Evolutionary conservation across 1,140 invertebrate genomes (phyloP).

Genomic region (Tetranychus urticae): DNA sequence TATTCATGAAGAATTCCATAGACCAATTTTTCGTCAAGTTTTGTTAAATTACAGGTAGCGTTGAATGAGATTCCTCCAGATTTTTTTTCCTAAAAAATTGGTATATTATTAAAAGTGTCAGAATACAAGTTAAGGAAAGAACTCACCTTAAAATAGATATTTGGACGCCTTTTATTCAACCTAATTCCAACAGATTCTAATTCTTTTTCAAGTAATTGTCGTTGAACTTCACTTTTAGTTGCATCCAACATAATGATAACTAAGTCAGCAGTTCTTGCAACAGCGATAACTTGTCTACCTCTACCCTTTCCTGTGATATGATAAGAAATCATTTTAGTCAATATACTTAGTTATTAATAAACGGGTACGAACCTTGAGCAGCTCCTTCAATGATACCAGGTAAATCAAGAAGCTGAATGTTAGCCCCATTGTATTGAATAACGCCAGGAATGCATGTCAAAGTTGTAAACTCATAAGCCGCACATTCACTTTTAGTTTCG

Average conservation of each 20-base stretch:
- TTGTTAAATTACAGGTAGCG: conserved; percentile 73
- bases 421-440: conserved; percentile 90
- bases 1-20: conserved; percentile 96
- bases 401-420: conserved; percentile 90
- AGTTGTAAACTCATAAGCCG: conserved; percentile 97
- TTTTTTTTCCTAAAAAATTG: conserved; percentile 49
- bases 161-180: conserved; percentile 76
- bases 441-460: conserved; percentile 97
- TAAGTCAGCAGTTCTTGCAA: conserved; percentile 81
- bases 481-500: conserved; percentile 79
- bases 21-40: conserved; percentile 89
- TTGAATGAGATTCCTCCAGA: conserved; percentile 97
- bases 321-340: neutral
- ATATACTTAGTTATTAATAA: neutral
- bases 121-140: neutral
- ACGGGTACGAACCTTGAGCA: conserved; percentile 37
- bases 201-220: conserved; percentile 63
- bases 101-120: neutral
- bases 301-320: conserved; percentile 14
- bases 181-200: conserved; percentile 88
- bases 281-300: conserved; percentile 41
- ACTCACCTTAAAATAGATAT: conserved; percentile 85
- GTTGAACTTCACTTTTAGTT: conserved; percentile 83
- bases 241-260: conserved; percentile 98
- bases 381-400: conserved; percentile 85